Evolutionary conservation across 2,888 invertebrate genomes (phyloP).

Genomic region (Coenonympha glycerion): DNA sequence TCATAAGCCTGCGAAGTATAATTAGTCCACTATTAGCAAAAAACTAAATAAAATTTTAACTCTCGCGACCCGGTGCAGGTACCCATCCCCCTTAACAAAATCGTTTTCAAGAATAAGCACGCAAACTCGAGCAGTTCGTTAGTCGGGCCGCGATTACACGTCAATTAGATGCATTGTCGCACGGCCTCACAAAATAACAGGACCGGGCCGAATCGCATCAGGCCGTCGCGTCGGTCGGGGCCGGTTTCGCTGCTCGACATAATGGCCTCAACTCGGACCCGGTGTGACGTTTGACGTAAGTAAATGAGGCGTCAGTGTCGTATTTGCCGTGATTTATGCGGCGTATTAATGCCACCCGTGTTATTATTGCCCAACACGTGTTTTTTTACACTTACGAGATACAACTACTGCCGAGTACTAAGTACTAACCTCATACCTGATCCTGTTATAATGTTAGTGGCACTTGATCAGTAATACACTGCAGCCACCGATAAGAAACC

Average conservation of each 20-base stretch:
- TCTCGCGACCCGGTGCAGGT: too few relatives aligned
- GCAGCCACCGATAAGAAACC: too few relatives aligned
- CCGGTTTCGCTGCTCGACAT: conserved; percentile 39
- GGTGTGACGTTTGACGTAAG: conserved; percentile 33
- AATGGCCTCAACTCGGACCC: conserved; percentile 38
- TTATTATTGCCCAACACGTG: not conserved
- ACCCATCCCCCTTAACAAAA: too few relatives aligned
- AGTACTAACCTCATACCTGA: not conserved
- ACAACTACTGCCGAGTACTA: not conserved
- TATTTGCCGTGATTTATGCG: conserved; percentile 26
- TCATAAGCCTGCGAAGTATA: too few relatives aligned
- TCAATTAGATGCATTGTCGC: conserved; percentile 69
- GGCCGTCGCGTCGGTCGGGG: conserved; percentile 30
- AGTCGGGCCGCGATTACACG: conserved; percentile 60
- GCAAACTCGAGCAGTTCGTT: conserved; percentile 48
- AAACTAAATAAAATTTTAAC: not conserved
- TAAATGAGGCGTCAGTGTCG: conserved; percentile 34
- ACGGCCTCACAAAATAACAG: conserved; percentile 56
- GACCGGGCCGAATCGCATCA: conserved; percentile 37
- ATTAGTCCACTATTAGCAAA: not conserved
- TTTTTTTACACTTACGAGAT: not conserved
- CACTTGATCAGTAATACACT: too few relatives aligned
- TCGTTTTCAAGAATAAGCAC: not conserved
- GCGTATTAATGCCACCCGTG: conserved; percentile 19
- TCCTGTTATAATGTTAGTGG: too few relatives aligned